Conservation (phyloP, 2,113 vertebrate species). For the Pelecanus crispus region DNA sequence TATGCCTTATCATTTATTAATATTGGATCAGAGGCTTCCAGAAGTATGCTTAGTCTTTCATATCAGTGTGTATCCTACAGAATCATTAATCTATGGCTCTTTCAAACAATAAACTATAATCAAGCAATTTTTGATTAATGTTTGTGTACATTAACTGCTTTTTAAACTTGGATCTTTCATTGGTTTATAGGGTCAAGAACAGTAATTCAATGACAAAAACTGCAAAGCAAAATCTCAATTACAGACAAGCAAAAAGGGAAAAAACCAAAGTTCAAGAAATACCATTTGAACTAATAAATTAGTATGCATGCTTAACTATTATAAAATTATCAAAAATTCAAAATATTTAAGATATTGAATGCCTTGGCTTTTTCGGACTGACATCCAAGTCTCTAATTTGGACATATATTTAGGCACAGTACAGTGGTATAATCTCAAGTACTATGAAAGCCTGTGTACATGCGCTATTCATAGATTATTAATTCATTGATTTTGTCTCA, state of each 20-base stretch:
- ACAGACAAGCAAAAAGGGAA: not conserved
- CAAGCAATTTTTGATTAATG: constrained; percentile 28
- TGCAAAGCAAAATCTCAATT: not conserved
- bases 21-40: not conserved
- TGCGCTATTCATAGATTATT: not conserved
- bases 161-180: constrained; percentile 32
- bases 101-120: constrained; percentile 56
- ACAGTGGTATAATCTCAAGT: not conserved
- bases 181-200: not conserved
- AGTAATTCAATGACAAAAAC: not conserved
- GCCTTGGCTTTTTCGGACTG: not conserved
- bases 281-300: not conserved
- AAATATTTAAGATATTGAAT: not conserved
- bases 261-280: not conserved
- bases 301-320: not conserved
- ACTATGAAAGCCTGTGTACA: not conserved
- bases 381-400: not conserved
- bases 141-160: constrained; percentile 45
- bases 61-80: constrained; percentile 37
- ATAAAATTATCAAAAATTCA: not conserved
- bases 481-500: not conserved
- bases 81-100: constrained; percentile 43
- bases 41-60: not conserved
- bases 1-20: constrained; percentile 5
- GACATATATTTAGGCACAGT: not conserved